A percentile compares a stretch with the other conserved stretches of the same genome.
These are phyloP conservation scores for Aricia agestis DNA, from an alignment of 1,140 invertebrate species.

Conservation along the genomic window DNA sequence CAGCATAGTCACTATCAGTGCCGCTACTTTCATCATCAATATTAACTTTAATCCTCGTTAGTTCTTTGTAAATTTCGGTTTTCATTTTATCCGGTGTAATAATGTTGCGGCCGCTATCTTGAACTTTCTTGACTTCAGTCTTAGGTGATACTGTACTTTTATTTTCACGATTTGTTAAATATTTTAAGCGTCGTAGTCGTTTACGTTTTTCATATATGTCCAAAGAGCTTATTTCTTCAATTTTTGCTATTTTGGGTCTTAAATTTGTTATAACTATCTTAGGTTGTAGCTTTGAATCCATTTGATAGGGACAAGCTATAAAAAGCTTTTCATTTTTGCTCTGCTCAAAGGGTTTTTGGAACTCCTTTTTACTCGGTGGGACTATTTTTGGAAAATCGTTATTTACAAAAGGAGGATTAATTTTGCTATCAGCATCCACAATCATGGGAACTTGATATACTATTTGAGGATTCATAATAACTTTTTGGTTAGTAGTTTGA, in stretches of 20 bases:
- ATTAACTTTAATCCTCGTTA: conserved; percentile 43
- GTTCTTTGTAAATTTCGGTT: conserved; percentile 61
- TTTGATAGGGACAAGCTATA: conserved; percentile 56
- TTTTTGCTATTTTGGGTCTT: conserved; percentile 41
- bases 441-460: conserved; percentile 66
- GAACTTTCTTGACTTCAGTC: conserved; percentile 40
- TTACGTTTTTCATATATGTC: conserved; percentile 66
- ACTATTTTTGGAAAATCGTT: conserved; percentile 43
- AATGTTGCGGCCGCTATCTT: conserved; percentile 45
- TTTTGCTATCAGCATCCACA: conserved; percentile 52
- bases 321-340: conserved; percentile 55
- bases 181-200: conserved; percentile 49
- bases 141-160: conserved; percentile 41
- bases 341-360: conserved; percentile 40
- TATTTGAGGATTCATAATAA: conserved; percentile 61
- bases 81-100: conserved; percentile 66
- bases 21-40: conserved; percentile 41
- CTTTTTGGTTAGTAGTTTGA: conserved; percentile 50
- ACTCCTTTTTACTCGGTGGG: conserved; percentile 38
- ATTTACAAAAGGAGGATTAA: conserved; percentile 41
- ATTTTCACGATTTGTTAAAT: conserved; percentile 48
- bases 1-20: conserved; percentile 63
- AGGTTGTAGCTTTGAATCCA: conserved; percentile 58
- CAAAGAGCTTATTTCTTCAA: conserved; percentile 62
- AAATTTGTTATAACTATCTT: conserved; percentile 61